phyloP scores from a whole-genome alignment of 2,797 vertebrate species.

The Cichlasoma orientale region DNA sequence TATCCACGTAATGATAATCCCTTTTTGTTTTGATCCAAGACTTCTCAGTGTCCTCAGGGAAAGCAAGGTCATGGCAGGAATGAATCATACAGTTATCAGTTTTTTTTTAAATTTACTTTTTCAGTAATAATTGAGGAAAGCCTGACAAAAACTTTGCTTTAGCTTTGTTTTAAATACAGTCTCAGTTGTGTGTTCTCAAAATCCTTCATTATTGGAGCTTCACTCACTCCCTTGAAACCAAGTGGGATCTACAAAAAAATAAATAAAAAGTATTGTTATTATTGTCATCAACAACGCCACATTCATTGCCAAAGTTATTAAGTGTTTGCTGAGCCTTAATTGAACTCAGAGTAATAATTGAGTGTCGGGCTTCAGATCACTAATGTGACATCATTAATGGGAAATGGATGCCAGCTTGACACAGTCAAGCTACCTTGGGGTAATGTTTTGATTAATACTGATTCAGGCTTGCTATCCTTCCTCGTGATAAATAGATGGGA shows the following conservation, averaged over 20 bases:
- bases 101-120: not conserved
- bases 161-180: not conserved
- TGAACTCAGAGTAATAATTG: slow-evolving; percentile 63
- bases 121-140: not conserved
- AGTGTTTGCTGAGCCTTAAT: slow-evolving; percentile 62
- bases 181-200: not conserved
- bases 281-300: slow-evolving; percentile 17
- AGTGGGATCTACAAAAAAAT: not conserved
- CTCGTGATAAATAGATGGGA: slow-evolving; percentile 58
- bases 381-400: slow-evolving; percentile 66
- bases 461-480: slow-evolving; percentile 61
- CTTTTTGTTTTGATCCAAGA: not conserved
- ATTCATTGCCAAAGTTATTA: slow-evolving; percentile 36
- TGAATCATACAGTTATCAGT: not conserved
- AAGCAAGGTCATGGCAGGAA: not conserved
- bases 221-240: slow-evolving; percentile 17
- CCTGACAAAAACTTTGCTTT: not conserved
- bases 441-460: slow-evolving; percentile 74
- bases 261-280: not conserved
- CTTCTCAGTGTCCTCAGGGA: not conserved
- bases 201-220: not conserved
- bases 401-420: slow-evolving; percentile 62
- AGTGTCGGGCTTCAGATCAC: slow-evolving; percentile 52
- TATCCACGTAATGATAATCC: not conserved
- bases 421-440: slow-evolving; percentile 47